Base-by-base conservation (phyloP, 1,140 invertebrate species). In the Drosophila arawakana region DNA sequence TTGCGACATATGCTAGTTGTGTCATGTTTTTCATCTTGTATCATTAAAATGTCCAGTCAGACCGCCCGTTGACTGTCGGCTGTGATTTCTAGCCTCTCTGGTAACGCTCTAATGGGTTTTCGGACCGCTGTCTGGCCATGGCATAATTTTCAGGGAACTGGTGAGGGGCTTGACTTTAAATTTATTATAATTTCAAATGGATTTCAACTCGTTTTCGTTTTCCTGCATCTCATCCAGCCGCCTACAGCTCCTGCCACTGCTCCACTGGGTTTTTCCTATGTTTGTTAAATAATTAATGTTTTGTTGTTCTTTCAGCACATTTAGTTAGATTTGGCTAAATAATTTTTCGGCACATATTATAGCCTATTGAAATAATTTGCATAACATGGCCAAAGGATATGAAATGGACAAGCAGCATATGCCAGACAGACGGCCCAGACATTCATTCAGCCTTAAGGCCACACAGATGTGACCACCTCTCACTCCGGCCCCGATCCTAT, bases 291-390 rank as follows among this genome's bases (percentile, higher is more conserved):
- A 85, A 86, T 86, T 86, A 86, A 86, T 86, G 73, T 78, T 79
- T 67, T 86, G 78, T 79, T 86, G 76, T 86, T 86, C 79, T 86
- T 86, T 86, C 78, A 75, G 78, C 61, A 86, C 80, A 81, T 60
- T 81, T 72, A 63, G 62, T 83, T 47, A 66, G 50, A 74, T 30
- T 63, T 66, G 62, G 78, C 75, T 78, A 73, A 85, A 86, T 85
- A 78, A 86, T 85, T 85, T 85, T 85, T 85, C 75, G 72, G 72
- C 82, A 86, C 82, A 86, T 88, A 86, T 86, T 86, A 88, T 57
- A 73, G 82, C 83, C 82, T 86, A 86, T 88, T 86, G 83, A 86
- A 86, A 82, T 86, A 86, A 86, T 86, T 86, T 86, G 70, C 82
- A 85, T 85, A 86, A 82, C 82, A 86, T 86, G 76, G 83, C 83